A percentile compares a stretch with the other conserved stretches of the same genome.
These are phyloP conservation scores for Lepidurus arcticus DNA, from an alignment of 1,140 invertebrate species.

Conservation along the genomic window DNA sequence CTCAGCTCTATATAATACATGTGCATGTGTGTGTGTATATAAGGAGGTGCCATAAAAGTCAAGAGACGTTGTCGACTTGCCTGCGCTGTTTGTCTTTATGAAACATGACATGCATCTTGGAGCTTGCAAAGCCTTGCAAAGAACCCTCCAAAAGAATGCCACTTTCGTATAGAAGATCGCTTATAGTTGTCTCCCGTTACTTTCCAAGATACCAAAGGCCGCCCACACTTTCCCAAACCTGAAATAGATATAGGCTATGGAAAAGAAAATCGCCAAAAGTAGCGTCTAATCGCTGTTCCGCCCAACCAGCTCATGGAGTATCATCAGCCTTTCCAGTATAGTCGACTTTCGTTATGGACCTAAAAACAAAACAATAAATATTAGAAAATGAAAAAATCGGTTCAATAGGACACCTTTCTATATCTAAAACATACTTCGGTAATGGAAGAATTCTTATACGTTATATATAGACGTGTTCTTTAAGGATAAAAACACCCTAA, in stretches of 20 bases:
- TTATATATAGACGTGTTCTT: no score
- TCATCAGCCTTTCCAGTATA: no score
- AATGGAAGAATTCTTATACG: no score
- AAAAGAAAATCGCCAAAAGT: no score
- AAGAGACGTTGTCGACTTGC: constrained; percentile 2
- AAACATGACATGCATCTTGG: not conserved
- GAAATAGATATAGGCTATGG: not conserved
- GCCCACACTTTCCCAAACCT: not conserved
- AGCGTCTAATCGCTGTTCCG: no score
- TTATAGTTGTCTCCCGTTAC: not conserved
- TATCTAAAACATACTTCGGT: no score
- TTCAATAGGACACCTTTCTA: no score
- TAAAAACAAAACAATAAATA: no score
- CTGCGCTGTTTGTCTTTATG: not conserved
- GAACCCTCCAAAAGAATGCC: not conserved
- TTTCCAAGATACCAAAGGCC: not conserved
- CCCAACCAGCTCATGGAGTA: no score
- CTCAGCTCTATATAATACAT: constrained; percentile 5
- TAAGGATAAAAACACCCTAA: no score
- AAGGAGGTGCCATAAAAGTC: constrained; percentile 15
- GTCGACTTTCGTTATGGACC: no score
- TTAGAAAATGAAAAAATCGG: no score
- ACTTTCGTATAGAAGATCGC: not conserved
- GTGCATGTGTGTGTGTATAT: not conserved
- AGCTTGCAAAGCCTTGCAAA: not conserved